Evolutionary conservation across 30 jellyfish, hydroid and myxozoan species (phyloP), one percentile per base, ranked within the genome.

Genomic region (Aurelia sp.): DNA sequence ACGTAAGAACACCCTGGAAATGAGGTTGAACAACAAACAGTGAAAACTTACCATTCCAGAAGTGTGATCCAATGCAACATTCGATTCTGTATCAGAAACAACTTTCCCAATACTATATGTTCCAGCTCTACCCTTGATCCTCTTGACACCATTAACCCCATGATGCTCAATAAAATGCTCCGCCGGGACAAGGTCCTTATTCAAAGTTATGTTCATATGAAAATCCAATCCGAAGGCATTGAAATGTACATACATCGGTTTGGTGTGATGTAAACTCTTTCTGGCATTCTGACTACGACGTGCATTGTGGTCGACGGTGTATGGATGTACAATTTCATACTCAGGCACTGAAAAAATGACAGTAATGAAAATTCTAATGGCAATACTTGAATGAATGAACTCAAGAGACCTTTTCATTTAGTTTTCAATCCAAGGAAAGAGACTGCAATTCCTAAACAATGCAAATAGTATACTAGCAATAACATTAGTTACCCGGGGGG

Each of bases 51-150:
- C 98, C 91, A 93, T 22, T 18, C 98, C 98, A 35, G 81, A 74
- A 5, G 96, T 27, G 63, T 87, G 97, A 60, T 88, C 93, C 72
- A 93, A 33, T 2, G 96, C 97, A 62, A 89, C 98, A 74, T 64
- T 62, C 5, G 98, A 87, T 47, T 58, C 51, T 33, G 51, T 80
- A 76, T 93, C 97, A 4, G 87, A 94, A 24, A 66, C 90, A 75
- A 93, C 76, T 59, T 63, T 58, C 11, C 98, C 98, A 2, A 81
- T 67, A 50, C 92, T 76, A 84, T 71, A 76, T 22, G 82, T 78
- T 6, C 84, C 87, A 4, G 90, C 77, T 20, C 78, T 52, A 47
- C 98, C 97, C 35, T 33, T 68, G 59, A 80, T 44, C 31, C 95
- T 74, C 24, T 78, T 66, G 30, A 93, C 89, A 13, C 97, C 97